These are phyloP conservation scores for Rotaria socialis DNA, from an alignment of 2,888 invertebrate genomes.

Conservation along the genomic window DNA sequence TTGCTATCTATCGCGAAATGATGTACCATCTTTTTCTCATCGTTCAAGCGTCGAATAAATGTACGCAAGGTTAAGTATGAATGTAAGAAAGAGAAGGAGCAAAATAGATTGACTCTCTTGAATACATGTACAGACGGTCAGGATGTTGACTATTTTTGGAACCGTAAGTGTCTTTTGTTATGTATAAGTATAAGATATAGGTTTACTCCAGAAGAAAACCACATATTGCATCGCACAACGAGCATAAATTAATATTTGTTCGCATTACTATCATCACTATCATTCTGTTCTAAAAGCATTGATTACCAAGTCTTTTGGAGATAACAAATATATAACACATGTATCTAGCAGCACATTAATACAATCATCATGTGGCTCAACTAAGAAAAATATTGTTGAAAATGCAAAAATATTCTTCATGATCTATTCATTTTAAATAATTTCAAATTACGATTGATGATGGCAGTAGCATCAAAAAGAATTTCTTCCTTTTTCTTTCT, in stretches of 20 bases:
- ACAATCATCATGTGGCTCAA: not conserved
- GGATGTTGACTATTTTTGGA: not conserved
- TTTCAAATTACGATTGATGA: not conserved
- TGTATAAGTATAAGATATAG: not conserved
- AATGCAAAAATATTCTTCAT: not conserved
- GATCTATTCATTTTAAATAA: not conserved
- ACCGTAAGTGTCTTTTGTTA: conserved; percentile 1
- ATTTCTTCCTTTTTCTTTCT: too few relatives aligned
- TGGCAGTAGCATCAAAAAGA: not conserved
- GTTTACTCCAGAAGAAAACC: not conserved
- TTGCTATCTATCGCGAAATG: conserved; percentile 5
- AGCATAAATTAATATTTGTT: not conserved
- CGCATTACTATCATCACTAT: not conserved
- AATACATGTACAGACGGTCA: not conserved
- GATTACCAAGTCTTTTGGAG: not conserved
- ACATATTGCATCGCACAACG: not conserved
- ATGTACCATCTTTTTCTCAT: not conserved
- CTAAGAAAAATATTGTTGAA: not conserved
- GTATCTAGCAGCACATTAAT: not conserved
- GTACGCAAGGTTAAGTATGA: not conserved
- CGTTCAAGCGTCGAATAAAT: not conserved
- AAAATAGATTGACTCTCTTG: not conserved
- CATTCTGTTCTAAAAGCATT: not conserved
- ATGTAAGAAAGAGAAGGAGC: not conserved
- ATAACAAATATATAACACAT: not conserved